Percentiles rank a stretch among this genome's conserved stretches.
phyloP scores from a whole-genome alignment of 2,797 vertebrate genomes.

The Mycteria americana region DNA sequence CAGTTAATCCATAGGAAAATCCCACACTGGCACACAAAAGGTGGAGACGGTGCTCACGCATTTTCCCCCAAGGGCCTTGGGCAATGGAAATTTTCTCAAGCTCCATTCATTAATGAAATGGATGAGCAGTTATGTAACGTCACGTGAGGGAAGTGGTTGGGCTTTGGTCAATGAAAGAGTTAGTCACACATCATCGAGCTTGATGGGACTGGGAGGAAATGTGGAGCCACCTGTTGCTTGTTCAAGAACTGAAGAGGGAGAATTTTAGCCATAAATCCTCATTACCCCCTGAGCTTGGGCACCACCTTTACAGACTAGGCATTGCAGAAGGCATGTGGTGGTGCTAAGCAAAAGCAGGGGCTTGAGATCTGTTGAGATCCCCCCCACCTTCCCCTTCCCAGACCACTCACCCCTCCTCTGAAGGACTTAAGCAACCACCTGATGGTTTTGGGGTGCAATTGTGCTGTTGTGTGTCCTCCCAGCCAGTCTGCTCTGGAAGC shows the following conservation, averaged over 20 bases:
- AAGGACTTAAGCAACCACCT: not conserved
- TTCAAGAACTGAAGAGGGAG: conserved; percentile 11
- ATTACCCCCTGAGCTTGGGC: not conserved
- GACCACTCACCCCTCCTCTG: not conserved
- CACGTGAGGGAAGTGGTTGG: not conserved
- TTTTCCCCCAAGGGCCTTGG: conserved; percentile 13
- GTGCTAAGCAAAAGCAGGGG: not conserved
- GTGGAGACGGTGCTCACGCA: not conserved
- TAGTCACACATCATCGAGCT: conserved; percentile 37
- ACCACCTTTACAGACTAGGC: not conserved
- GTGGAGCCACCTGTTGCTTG: not conserved
- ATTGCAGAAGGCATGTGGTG: not conserved
- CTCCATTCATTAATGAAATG: conserved; percentile 53
- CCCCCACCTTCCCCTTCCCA: not conserved
- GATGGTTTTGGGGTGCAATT: not conserved
- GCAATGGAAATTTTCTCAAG: conserved; percentile 67
- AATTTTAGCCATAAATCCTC: conserved; percentile 24
- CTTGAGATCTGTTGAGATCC: not conserved
- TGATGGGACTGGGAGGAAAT: conserved; percentile 1
- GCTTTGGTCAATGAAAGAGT: conserved; percentile 23
- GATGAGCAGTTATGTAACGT: conserved; percentile 50
- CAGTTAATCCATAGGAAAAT: conserved; percentile 64
- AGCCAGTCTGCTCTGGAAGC: not conserved
- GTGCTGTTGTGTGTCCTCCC: not conserved
- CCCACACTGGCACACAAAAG: not conserved